Evolutionary conservation across 2,797 vertebrate genomes (phyloP).

Genomic region (Gallinago solitaria): DNA sequence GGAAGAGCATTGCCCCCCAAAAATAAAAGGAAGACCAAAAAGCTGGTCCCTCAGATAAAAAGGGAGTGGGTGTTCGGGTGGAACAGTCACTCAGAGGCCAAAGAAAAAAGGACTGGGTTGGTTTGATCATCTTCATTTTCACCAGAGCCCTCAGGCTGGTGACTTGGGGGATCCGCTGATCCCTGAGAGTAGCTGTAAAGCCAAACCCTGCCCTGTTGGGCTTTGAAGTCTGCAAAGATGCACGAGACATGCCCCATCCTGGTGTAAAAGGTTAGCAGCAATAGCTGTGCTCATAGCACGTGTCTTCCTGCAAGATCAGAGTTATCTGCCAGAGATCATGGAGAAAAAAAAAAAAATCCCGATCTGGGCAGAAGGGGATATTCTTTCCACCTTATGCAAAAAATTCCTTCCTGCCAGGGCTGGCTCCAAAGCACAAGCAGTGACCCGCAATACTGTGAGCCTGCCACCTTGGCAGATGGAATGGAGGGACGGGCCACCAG

Average conservation of each 20-base stretch:
- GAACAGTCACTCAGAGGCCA: background rate
- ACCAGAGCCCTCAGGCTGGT: background rate
- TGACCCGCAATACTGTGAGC: background rate
- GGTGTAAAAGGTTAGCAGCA: background rate
- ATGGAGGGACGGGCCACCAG: background rate
- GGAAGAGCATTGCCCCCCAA: background rate
- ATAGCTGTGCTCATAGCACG: background rate
- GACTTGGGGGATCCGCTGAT: background rate
- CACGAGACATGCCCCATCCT: rapidly evolving
- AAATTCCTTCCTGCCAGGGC: background rate
- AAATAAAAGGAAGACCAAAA: background rate
- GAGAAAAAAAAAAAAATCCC: background rate
- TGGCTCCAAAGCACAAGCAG: background rate
- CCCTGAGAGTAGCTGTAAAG: background rate
- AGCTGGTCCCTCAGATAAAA: background rate
- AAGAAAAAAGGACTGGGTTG: background rate
- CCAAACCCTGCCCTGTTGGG: background rate
- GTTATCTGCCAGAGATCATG: background rate
- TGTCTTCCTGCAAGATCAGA: background rate
- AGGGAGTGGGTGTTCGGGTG: background rate
- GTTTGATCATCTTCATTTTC: background rate
- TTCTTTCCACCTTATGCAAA: background rate
- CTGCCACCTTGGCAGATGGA: background rate
- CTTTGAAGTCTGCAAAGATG: background rate
- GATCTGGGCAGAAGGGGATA: background rate